Conservation (phyloP, 2,113 vertebrate species). For the Sula dactylatra region DNA sequence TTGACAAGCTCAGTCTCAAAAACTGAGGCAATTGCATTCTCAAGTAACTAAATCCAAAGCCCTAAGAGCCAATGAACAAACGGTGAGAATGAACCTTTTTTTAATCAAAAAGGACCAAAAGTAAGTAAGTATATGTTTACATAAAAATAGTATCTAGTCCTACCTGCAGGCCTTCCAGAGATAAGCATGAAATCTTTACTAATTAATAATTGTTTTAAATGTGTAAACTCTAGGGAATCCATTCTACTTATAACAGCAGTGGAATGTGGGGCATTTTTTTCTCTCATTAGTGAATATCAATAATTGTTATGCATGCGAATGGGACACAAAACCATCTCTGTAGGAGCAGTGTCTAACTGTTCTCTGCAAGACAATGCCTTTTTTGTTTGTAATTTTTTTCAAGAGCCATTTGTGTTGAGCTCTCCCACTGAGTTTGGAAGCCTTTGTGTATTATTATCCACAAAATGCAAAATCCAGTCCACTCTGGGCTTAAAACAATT, state of each 20-base stretch:
- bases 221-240: neutral
- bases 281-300: conserved; percentile 17
- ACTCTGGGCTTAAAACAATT: neutral
- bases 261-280: neutral
- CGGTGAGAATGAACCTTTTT: neutral
- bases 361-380: conserved; percentile 19
- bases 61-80: neutral
- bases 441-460: conserved; percentile 4
- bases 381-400: conserved; percentile 31
- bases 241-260: neutral
- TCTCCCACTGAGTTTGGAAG: neutral
- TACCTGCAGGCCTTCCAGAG: neutral
- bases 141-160: neutral
- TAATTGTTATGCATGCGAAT: neutral
- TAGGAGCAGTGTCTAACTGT: conserved; percentile 14
- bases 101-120: neutral
- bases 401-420: conserved; percentile 7
- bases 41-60: neutral
- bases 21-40: neutral
- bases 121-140: neutral
- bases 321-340: conserved; percentile 48
- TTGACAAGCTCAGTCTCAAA: neutral
- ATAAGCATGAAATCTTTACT: neutral
- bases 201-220: neutral
- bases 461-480: neutral